These are phyloP conservation scores for Drosophila eohydei DNA, from an alignment of 2,888 invertebrate species.

Conservation along the genomic window DNA sequence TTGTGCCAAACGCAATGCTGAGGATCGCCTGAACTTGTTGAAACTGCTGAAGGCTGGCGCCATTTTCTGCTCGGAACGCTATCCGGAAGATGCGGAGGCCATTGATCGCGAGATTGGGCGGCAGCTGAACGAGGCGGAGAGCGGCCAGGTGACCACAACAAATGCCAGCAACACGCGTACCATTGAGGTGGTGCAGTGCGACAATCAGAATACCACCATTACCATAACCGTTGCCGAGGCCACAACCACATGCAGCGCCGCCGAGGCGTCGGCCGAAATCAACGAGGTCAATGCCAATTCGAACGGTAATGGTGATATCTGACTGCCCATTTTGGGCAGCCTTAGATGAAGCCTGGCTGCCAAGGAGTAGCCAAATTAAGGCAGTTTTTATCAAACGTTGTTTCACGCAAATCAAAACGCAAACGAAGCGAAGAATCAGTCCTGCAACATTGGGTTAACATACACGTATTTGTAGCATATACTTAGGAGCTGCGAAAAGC, in stretches of 20 bases:
- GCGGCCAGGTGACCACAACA: slow-evolving; percentile 54
- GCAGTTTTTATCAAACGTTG: slow-evolving; percentile 45
- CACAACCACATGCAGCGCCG: slow-evolving; percentile 43
- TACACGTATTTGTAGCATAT: slow-evolving; percentile 72
- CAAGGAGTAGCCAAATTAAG: slow-evolving; percentile 45
- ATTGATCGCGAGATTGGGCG: slow-evolving; percentile 83
- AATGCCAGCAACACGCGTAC: slow-evolving; percentile 70
- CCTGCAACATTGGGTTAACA: slow-evolving; percentile 79
- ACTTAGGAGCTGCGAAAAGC: slow-evolving; percentile 38
- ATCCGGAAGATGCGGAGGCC: slow-evolving; percentile 84
- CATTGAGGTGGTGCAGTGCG: slow-evolving; percentile 81
- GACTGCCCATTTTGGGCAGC: slow-evolving; percentile 84
- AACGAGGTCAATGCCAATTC: slow-evolving; percentile 63
- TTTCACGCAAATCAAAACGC: slow-evolving; percentile 32
- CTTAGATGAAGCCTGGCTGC: slow-evolving; percentile 82
- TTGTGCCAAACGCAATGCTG: slow-evolving; percentile 93
- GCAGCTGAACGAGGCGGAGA: slow-evolving; percentile 78
- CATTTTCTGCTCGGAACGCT: slow-evolving; percentile 84
- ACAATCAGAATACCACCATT: slow-evolving; percentile 75
- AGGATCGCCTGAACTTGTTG: slow-evolving; percentile 93
- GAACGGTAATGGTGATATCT: slow-evolving; percentile 77
- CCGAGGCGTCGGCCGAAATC: slow-evolving; percentile 30
- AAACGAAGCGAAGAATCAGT: slow-evolving; percentile 59
- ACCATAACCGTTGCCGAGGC: slow-evolving; percentile 73
- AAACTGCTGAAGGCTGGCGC: slow-evolving; percentile 87